These are phyloP conservation scores for Nemopilema nomurai DNA, from an alignment of 30 jellyfish, hydroid and myxozoan species.

Conservation along the genomic window DNA sequence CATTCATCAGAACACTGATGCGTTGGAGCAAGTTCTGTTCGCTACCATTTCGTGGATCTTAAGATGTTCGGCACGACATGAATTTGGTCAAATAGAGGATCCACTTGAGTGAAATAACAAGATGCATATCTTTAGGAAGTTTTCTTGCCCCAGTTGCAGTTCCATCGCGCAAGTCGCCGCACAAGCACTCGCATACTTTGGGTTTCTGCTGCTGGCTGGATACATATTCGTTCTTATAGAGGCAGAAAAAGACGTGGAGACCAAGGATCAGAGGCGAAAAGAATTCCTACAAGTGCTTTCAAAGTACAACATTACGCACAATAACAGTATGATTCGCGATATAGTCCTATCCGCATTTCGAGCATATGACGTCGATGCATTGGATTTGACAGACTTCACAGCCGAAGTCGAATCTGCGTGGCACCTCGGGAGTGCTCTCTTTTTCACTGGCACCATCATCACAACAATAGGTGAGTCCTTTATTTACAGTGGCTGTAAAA, in stretches of 20 bases:
- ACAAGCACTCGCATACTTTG: conserved; percentile 44
- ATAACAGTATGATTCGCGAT: conserved; percentile 53
- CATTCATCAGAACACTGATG: too few relatives aligned
- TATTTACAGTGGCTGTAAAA: background rate
- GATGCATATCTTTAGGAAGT: too few relatives aligned
- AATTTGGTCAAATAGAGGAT: too few relatives aligned
- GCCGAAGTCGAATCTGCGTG: conserved; percentile 43
- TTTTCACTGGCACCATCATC: conserved; percentile 67
- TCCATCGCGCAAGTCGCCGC: conserved; percentile 10
- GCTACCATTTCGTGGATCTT: too few relatives aligned
- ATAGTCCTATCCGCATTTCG: conserved; percentile 51
- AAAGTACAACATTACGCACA: conserved; percentile 48
- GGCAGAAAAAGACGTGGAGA: conserved; percentile 23
- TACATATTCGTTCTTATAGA: conserved; percentile 42
- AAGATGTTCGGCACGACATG: too few relatives aligned
- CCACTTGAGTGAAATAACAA: too few relatives aligned
- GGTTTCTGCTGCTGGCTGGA: conserved; percentile 47
- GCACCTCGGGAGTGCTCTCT: conserved; percentile 64
- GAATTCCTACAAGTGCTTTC: conserved; percentile 29
- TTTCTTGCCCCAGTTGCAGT: conserved; percentile 11
- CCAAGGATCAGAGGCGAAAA: conserved; percentile 18
- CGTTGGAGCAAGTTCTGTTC: too few relatives aligned
- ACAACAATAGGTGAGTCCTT: conserved; percentile 68
- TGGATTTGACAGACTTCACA: conserved; percentile 22
- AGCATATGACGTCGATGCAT: conserved; percentile 56